Evolutionary conservation across 2,113 vertebrate species (phyloP), one percentile per base, ranked within the genome.

Genomic region (Sinocyclocheilus rhinocerous): DNA sequence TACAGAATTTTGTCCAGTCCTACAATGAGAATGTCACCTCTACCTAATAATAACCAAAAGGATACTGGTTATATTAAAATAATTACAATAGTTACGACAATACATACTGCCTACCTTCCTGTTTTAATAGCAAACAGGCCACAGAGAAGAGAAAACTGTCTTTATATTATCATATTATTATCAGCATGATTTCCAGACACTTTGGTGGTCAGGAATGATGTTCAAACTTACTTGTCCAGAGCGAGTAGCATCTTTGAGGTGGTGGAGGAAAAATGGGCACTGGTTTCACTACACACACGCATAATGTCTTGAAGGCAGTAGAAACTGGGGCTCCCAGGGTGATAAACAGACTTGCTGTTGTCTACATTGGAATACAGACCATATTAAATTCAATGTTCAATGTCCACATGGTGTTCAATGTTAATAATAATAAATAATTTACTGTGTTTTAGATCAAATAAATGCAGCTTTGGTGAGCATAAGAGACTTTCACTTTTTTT

Each of bases 241-340:
- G 96, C 95, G 89, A 99, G 96, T 89, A 99, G 94, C 98, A 99
- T 99, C 92, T 95, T 98, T 90, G 97, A 97, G 89, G 97, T 99
- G 79, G 96, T 90, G 0, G 97, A 93, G 88, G 97, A 97, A 95
- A 99, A 98, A 83, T 99, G 98, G 80, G 93, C 86, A 88, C 98
- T 99, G 89, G 96, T 98, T 94, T 99, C 98, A 86, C 97, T 99
- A 95, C 98, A 99, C 85, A 99, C 97, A 65, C 97, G 95, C 97
- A 99, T 99, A 90, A 99, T 98, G 92, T 99, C 98, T 81, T 99
- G 98, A 84, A 99, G 95, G 90, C 98, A 99, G 95, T 97, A 99
- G 94, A 99, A 99, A 88, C 96, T 94, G 22, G 98, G 98, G 85
- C 95, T 96, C 87, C 97, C 97, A n/a, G 97, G 95, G 85, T 92